A percentile compares a stretch with the other conserved stretches of the same genome.
Conservation (phyloP, 2,797 vertebrate genomes). For the Premnoplex brunnescens region DNA sequence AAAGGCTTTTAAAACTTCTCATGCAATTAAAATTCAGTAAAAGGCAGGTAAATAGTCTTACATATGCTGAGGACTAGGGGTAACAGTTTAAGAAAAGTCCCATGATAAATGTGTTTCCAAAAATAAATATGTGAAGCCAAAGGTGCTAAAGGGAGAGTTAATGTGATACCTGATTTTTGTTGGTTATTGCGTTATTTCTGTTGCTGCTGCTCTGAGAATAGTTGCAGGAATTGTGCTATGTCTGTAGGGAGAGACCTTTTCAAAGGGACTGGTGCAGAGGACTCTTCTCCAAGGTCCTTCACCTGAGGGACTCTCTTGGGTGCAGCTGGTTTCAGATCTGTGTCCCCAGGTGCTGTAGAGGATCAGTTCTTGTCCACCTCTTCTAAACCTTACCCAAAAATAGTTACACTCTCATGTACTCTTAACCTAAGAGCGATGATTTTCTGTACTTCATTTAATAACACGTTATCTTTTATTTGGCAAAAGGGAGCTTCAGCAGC, state of each 20-base stretch:
- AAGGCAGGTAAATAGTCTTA: conserved; percentile 1
- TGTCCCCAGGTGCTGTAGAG: not conserved
- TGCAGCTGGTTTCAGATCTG: not conserved
- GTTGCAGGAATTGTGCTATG: not conserved
- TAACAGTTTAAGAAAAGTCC: not conserved
- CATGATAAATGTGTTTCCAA: not conserved
- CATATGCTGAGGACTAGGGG: not conserved
- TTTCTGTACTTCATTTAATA: not conserved
- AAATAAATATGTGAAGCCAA: not conserved
- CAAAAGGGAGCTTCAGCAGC: not conserved
- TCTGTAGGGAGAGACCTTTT: not conserved
- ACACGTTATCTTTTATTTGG: not conserved
- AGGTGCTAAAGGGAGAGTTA: conserved; percentile 3
- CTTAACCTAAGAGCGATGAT: not conserved
- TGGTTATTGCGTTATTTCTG: not conserved
- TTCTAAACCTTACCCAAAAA: not conserved
- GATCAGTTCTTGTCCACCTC: not conserved
- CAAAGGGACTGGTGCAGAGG: not conserved
- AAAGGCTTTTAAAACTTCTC: not conserved
- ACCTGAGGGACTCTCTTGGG: not conserved
- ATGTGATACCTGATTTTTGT: not conserved
- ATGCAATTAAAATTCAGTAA: conserved; percentile 40
- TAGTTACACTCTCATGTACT: not conserved
- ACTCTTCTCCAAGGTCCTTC: not conserved
- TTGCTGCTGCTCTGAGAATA: not conserved